Evolutionary conservation across 1,140 invertebrate species (phyloP).

Genomic region (Pseudomyrmex flavicornis): DNA sequence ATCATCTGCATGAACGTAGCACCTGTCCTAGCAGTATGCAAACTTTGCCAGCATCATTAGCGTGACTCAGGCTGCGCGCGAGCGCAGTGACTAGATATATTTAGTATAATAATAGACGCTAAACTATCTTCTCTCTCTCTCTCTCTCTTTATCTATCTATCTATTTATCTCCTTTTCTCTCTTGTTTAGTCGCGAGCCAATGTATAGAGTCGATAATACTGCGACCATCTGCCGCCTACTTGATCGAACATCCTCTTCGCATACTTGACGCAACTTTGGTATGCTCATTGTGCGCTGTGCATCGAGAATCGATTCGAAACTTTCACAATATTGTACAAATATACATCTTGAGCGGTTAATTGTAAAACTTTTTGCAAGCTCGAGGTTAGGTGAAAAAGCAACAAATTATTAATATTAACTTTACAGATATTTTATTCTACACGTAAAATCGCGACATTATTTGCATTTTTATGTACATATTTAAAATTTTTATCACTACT

Average conservation of each 20-base stretch:
- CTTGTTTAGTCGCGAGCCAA: slow-evolving; percentile 74
- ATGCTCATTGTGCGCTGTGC: slow-evolving; percentile 58
- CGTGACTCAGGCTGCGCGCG: slow-evolving; percentile 58
- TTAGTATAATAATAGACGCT: slow-evolving; percentile 81
- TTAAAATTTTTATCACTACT: no score
- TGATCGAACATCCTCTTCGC: slow-evolving; percentile 72
- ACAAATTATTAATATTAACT: background rate
- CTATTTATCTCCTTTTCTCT: no score
- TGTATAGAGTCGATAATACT: slow-evolving; percentile 82
- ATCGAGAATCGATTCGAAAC: slow-evolving; percentile 42
- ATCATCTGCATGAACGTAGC: slow-evolving; percentile 68
- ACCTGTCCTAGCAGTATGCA: slow-evolving; percentile 68
- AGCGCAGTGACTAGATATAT: slow-evolving; percentile 58
- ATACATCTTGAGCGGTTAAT: background rate
- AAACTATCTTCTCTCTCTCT: slow-evolving; percentile 67
- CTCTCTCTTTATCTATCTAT: no score
- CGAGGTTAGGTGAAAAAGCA: background rate
- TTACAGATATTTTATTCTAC: background rate
- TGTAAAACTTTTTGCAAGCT: background rate
- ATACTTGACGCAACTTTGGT: slow-evolving; percentile 65
- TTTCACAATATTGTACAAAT: slow-evolving; percentile 33
- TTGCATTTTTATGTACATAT: background rate
- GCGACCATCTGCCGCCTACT: slow-evolving; percentile 80
- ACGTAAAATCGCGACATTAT: background rate
- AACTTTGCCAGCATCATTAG: slow-evolving; percentile 78